A percentile compares a stretch with the other conserved stretches of the same genome.
Evolutionary conservation across 1,140 invertebrate species (phyloP).

Genomic region (Megathymus violae): DNA sequence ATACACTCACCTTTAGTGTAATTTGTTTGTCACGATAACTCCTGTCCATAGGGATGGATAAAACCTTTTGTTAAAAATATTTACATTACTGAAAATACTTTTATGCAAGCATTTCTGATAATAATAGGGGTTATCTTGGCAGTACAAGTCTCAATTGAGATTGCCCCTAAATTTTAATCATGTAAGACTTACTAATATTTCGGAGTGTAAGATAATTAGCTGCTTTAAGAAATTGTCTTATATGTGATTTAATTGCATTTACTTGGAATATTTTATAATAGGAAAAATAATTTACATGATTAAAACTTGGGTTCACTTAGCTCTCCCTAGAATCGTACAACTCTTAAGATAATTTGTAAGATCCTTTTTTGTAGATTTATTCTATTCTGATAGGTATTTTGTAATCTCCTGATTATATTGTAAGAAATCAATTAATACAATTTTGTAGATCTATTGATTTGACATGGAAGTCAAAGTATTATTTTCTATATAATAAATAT

Average conservation of each 20-base stretch:
- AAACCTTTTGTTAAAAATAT: slow-evolving; percentile 54
- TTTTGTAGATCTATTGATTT: slow-evolving; percentile 73
- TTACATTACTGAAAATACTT: slow-evolving; percentile 52
- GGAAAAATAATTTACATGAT: slow-evolving; percentile 59
- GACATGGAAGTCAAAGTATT: slow-evolving; percentile 75
- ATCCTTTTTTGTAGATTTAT: slow-evolving; percentile 78
- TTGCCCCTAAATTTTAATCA: slow-evolving; percentile 72
- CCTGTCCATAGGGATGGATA: slow-evolving; percentile 44
- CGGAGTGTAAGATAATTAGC: slow-evolving; percentile 53
- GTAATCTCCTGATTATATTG: slow-evolving; percentile 79
- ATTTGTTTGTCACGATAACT: slow-evolving; percentile 79
- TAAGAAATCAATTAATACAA: slow-evolving; percentile 69
- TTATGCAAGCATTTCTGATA: slow-evolving; percentile 43
- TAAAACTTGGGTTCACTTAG: slow-evolving; percentile 70
- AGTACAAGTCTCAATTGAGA: slow-evolving; percentile 73
- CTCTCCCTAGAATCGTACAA: slow-evolving; percentile 80
- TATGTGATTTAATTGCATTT: slow-evolving; percentile 64
- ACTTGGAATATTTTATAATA: slow-evolving; percentile 56
- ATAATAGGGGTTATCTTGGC: slow-evolving; percentile 70
- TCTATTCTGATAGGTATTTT: slow-evolving; percentile 79
- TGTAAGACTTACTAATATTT: slow-evolving; percentile 60
- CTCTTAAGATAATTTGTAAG: slow-evolving; percentile 79
- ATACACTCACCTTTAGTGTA: slow-evolving; percentile 76
- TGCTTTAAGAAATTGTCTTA: slow-evolving; percentile 50
- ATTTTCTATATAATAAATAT: slow-evolving; percentile 81